phyloP scores from a whole-genome alignment of 2,888 invertebrate species.

The Acanthococcus lagerstroemiae region DNA sequence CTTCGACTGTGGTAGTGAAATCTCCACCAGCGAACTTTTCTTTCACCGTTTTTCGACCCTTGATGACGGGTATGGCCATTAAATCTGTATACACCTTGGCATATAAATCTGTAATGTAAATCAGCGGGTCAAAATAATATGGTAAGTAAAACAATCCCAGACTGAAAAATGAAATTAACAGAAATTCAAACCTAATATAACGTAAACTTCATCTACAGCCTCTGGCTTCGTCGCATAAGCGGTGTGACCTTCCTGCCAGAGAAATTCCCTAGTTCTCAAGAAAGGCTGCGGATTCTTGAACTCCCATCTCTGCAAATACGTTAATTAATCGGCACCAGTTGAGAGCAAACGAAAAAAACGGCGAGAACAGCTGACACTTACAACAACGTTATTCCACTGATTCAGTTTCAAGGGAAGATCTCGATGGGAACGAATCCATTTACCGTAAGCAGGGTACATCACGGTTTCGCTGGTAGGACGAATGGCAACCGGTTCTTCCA shows the following conservation, averaged over 20 bases:
- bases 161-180: background rate
- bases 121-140: too few species aligned
- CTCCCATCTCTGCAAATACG: slow-evolving; percentile 87
- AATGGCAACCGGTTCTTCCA: slow-evolving; percentile 95
- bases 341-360: slow-evolving; percentile 7
- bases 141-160: too few species aligned
- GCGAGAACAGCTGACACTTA: slow-evolving; percentile 45
- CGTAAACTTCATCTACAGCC: slow-evolving; percentile 78
- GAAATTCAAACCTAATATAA: slow-evolving; percentile 52
- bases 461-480: slow-evolving; percentile 98
- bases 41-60: slow-evolving; percentile 92
- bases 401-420: slow-evolving; percentile 93
- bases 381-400: slow-evolving; percentile 99
- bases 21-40: slow-evolving; percentile 98
- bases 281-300: slow-evolving; percentile 99
- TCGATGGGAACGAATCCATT: slow-evolving; percentile 95
- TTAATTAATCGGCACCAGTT: too few species aligned
- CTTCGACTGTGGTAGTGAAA: slow-evolving; percentile 95
- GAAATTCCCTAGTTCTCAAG: slow-evolving; percentile 91
- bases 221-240: slow-evolving; percentile 76
- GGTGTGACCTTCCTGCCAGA: slow-evolving; percentile 99
- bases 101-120: slow-evolving; percentile 65
- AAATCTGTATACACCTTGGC: slow-evolving; percentile 79
- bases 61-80: slow-evolving; percentile 90
- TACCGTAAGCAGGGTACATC: slow-evolving; percentile 98